Evolutionary conservation across 1,140 invertebrate species (phyloP).

Genomic region (Frieseomelitta varia): DNA sequence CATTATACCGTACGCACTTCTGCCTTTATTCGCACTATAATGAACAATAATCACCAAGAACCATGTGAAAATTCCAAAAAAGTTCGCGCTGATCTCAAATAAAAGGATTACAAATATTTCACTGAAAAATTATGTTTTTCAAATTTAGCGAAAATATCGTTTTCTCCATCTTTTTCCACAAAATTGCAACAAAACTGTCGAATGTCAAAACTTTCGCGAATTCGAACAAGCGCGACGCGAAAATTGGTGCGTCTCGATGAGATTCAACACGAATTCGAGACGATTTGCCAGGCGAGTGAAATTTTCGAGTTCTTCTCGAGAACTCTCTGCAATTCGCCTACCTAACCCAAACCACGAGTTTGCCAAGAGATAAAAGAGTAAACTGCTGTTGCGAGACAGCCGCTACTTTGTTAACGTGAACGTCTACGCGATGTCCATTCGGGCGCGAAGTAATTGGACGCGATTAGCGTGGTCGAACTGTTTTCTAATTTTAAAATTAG

Average conservation of each 20-base stretch:
- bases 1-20: background rate
- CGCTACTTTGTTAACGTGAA: no score
- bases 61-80: no score
- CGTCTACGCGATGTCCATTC: background rate
- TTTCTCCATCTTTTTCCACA: background rate
- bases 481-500: conserved; percentile 24
- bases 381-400: background rate
- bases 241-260: no score
- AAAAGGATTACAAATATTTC: background rate
- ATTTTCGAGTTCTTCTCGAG: background rate
- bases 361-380: background rate
- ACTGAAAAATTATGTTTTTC: no score
- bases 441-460: background rate
- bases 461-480: conserved; percentile 2
- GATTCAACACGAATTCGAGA: no score
- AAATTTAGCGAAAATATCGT: no score
- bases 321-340: background rate
- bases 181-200: background rate
- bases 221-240: no score
- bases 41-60: background rate
- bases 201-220: no score
- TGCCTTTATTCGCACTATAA: background rate
- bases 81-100: background rate
- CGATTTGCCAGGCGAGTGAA: no score
- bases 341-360: no score